These are phyloP conservation scores for Megaustenia siamemsis DNA, from an alignment of 2,888 invertebrate species.

Conservation along the genomic window DNA sequence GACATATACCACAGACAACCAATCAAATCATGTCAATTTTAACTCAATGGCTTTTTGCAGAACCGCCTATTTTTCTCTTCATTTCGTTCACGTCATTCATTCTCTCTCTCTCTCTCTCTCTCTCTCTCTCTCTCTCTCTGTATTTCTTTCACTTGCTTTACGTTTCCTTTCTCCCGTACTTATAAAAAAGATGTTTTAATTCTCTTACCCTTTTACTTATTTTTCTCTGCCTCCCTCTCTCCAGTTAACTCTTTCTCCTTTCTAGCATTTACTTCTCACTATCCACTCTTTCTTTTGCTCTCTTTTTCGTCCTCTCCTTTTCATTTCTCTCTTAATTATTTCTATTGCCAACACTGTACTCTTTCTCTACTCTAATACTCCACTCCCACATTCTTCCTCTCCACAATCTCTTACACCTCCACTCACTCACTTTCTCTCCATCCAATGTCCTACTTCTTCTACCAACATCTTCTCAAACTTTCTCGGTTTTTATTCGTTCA, in stretches of 20 bases:
- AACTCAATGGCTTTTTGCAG: background rate
- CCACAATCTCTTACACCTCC: background rate
- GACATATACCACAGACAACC: too few species aligned
- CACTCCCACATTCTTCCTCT: background rate
- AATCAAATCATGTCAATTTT: too few species aligned
- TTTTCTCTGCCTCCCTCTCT: background rate
- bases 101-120: too few species aligned
- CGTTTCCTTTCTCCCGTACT: too few species aligned
- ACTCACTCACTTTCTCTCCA: conserved; percentile 17
- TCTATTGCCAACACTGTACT: background rate
- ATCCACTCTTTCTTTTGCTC: background rate
- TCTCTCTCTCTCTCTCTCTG: too few species aligned
- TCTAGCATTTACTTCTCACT: background rate
- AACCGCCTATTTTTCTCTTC: background rate
- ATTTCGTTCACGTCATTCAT: background rate
- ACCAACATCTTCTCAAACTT: too few species aligned
- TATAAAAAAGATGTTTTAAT: background rate
- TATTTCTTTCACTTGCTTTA: background rate
- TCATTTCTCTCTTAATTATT: conserved; percentile 14
- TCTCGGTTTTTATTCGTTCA: too few species aligned
- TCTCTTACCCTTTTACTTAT: background rate
- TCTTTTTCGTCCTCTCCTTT: background rate
- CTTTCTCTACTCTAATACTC: background rate
- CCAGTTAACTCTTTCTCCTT: too few species aligned
- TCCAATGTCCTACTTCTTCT: background rate